Conservation (phyloP, 2,113 vertebrate genomes). For the Polyodon spathula region DNA sequence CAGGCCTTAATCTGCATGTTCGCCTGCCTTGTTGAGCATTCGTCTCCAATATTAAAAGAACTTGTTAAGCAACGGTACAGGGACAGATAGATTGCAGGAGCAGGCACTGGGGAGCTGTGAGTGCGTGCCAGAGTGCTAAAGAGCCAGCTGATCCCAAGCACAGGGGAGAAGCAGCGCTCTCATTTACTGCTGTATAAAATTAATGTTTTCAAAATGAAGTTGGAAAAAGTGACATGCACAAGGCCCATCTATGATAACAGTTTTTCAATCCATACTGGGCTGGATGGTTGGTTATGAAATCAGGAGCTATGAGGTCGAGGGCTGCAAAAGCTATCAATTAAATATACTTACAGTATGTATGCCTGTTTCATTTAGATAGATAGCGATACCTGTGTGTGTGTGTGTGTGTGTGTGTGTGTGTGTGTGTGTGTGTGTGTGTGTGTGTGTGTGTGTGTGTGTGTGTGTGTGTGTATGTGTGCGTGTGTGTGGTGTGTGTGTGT, state of each 20-base stretch:
- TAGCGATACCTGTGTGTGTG: too few species aligned
- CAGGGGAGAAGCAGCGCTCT: conserved; percentile 63
- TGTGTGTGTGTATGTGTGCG: too few species aligned
- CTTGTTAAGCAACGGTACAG: conserved; percentile 76
- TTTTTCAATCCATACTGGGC: conserved; percentile 68
- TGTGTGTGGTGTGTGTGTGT: too few species aligned
- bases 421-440: too few species aligned
- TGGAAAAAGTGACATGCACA: conserved; percentile 60
- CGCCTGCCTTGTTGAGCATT: conserved; percentile 71
- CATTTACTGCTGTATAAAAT: conserved; percentile 81
- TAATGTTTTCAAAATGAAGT: conserved; percentile 81
- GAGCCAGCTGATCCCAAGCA: conserved; percentile 70
- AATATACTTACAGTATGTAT: too few species aligned
- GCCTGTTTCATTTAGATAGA: too few species aligned
- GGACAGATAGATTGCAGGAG: conserved; percentile 62
- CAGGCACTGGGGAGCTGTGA: conserved; percentile 62
- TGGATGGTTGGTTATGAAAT: conserved; percentile 33
- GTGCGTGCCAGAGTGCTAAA: conserved; percentile 49
- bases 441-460: too few species aligned
- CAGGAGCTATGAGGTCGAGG: conserved; percentile 13
- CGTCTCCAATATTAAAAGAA: conserved; percentile 74
- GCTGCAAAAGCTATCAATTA: conserved; percentile 49
- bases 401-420: too few species aligned
- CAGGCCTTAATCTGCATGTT: conserved; percentile 71
- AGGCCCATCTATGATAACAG: conserved; percentile 68